Evolutionary conservation across 2,888 invertebrate species (phyloP), one percentile per base, ranked within the genome.

Genomic region (Eristalis arbustorum): DNA sequence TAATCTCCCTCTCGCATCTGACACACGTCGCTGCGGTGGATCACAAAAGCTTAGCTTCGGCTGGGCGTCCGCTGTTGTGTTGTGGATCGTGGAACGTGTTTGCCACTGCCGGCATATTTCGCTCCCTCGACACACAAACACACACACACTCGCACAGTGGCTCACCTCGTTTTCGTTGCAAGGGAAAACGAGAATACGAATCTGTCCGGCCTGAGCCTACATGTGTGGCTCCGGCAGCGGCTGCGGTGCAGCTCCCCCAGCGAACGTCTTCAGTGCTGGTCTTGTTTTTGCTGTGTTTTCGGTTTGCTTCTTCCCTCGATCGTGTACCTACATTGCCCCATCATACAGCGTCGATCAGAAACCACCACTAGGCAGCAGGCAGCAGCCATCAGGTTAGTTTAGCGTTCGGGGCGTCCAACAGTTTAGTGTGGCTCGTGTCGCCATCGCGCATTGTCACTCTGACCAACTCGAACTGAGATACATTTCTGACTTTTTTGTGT

Each of bases 381-480:
- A 67, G 66, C 83, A 61, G 79, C 82, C 73, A 67, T 69, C 83
- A 61, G 79, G 82, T 85, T 82, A 82, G 77, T 77, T 87, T 79
- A 72, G 78, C 72, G 78, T 79, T 83, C 59, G 78, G 75, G 83
- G 89, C 91, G 89, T 89, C 89, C 90, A 90, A 89, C 90, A 90
- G 90, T 90, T 91, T 92, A 93, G 93, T 93, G 91, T 91, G 91
- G 91, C 91, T 92, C 92, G 92, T 92, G 92, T 92, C 93, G 91
- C 92, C 93, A 92, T 91, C 91, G 91, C 90, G 92, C 90, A 90
- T 91, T 92, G 93, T 92, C 91, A 91, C 91, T 91, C 90, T 90
- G 72, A 87, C 72, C 71, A 71, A 77, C 77, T 61, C 28, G 6
- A 22, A 63, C 57, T 61, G 69, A 67, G 49, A 69, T 25, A n/a